phyloP scores from a whole-genome alignment of 2,113 vertebrate species.

The Trichechus manatus region DNA sequence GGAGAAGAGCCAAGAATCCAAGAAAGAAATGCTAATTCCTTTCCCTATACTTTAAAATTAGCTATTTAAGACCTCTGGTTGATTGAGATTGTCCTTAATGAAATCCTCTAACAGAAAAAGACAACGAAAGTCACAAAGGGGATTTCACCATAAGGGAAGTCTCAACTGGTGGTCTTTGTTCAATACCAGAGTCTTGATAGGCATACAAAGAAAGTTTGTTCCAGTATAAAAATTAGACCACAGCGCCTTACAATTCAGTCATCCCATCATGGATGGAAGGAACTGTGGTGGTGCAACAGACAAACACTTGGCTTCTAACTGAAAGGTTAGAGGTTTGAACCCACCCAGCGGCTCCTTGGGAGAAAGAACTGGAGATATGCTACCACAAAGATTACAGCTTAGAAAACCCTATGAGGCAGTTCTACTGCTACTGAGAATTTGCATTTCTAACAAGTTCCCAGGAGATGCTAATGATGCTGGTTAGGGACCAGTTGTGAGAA shows the following conservation, averaged over 20 bases:
- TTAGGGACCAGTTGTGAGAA: too few species aligned
- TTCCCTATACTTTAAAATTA: not conserved
- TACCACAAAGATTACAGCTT: too few species aligned
- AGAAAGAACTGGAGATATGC: too few species aligned
- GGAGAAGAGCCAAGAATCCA: not conserved
- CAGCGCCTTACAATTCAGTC: not conserved
- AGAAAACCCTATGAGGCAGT: too few species aligned
- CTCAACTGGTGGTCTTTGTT: not conserved
- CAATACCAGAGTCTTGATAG: not conserved
- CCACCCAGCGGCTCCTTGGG: too few species aligned
- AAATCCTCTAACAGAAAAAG: not conserved
- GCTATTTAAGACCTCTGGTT: not conserved
- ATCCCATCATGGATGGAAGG: not conserved
- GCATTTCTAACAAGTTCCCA: too few species aligned
- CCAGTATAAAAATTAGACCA: not conserved
- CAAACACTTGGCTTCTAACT: too few species aligned
- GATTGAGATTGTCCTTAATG: slow-evolving; percentile 3
- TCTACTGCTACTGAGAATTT: too few species aligned
- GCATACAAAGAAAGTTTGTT: not conserved
- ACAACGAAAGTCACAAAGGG: not conserved
- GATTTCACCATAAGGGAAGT: not conserved
- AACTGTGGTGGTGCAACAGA: too few species aligned
- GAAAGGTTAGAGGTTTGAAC: too few species aligned
- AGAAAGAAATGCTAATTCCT: not conserved
- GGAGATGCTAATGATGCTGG: too few species aligned